Base-by-base conservation (phyloP, 2,113 vertebrate genomes). In the Perca fluviatilis region DNA sequence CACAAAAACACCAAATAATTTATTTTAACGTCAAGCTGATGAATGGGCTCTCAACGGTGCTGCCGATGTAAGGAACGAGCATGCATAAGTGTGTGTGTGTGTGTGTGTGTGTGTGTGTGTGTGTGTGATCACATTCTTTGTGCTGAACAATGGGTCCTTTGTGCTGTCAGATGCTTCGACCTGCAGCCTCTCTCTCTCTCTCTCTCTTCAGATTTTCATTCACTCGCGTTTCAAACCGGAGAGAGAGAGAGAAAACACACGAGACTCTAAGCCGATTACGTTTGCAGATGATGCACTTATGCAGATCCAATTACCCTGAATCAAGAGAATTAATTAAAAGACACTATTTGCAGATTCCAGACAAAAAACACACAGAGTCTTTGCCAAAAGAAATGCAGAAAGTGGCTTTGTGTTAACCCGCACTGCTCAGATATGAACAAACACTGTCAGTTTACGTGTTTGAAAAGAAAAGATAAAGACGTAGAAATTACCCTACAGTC, bases 221-320 rank as follows among this genome's bases (percentile, higher is more conserved):
- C 75, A 84, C 75, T 62, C 36, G 3, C 77, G 79, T 76, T 89
- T 40, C 40, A 79, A 87, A 88, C 40, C n/a, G 65, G 40, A 81
- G 83, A 70, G 75, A 36, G 40, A 81, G 83, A 70, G 75, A 40
- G 36, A 40, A 82, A 90, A 68, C 83, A 66, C 71, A 40, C 33
- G 27, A 21, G 51, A 63, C 78, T 83, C 49, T 87, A 80, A 92
- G 89, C 82, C 65, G 83, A 89, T 90, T 91, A 90, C 85, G 73
- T 90, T 86, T 90, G 79, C 86, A 82, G 79, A 90, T 85, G 85
- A 91, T 90, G 86, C 88, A 83, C 83, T 92, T 86, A 86, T 77
- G 71, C 86, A 86, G 77, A 91, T 93, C 89, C 87, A 86, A 81
- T 91, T 90, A 84, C 79, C 72, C 57, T 25, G 80, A 88, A 90